These are phyloP conservation scores for Myzus persicae DNA, from an alignment of 1,140 invertebrate species.

Conservation along the genomic window DNA sequence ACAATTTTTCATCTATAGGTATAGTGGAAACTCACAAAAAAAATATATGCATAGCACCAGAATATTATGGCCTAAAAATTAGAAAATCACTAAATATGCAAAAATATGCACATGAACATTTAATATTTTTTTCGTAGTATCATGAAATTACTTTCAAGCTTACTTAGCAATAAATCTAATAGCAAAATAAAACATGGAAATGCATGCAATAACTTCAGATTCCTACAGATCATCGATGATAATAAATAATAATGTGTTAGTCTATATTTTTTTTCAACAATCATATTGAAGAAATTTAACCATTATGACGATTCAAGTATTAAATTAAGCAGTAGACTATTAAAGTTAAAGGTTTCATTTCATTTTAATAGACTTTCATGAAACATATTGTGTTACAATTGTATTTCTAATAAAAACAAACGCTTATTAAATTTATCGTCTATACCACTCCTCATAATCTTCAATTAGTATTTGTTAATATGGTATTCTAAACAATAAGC, in stretches of 20 bases:
- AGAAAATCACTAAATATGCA: no score
- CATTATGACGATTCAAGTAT: background rate
- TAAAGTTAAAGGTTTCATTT: background rate
- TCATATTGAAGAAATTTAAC: background rate
- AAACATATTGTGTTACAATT: background rate
- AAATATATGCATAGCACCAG: no score
- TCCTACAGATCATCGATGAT: no score
- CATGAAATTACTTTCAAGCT: no score
- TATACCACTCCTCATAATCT: slow-evolving; percentile 27
- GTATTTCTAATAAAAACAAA: background rate
- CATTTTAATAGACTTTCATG: background rate
- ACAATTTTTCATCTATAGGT: no score
- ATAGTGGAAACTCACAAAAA: no score
- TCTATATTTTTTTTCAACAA: background rate
- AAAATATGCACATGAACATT: no score
- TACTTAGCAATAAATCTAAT: no score
- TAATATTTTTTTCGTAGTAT: no score
- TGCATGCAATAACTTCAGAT: no score
- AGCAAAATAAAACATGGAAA: no score
- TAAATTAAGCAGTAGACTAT: background rate
- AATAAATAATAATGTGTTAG: background rate
- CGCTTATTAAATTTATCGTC: background rate
- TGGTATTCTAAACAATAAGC: slow-evolving; percentile 14
- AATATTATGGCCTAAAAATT: no score
- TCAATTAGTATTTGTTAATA: slow-evolving; percentile 41